A percentile compares a stretch with the other conserved stretches of the same genome.
Conservation (phyloP, 1,140 invertebrate species). For the Drosophila asahinai region DNA sequence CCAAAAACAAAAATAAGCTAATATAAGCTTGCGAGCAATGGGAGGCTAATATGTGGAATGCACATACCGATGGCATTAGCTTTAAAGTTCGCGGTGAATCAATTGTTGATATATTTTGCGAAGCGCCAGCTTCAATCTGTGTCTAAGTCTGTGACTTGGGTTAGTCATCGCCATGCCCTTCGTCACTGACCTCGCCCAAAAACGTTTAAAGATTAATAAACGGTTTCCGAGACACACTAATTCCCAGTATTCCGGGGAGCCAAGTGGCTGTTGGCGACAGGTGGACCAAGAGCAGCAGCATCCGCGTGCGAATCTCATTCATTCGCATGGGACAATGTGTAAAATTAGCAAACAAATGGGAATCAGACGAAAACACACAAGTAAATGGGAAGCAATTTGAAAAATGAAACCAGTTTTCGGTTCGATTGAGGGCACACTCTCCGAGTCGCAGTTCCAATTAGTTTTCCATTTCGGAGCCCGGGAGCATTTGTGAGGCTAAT, state of each 20-base stretch:
- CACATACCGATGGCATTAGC: slow-evolving; percentile 6
- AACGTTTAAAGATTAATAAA: slow-evolving; percentile 40
- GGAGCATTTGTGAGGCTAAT: slow-evolving; percentile 50
- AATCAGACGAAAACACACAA: slow-evolving; percentile 15
- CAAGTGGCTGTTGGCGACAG: slow-evolving; percentile 35
- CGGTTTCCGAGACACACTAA: slow-evolving; percentile 36
- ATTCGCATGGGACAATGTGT: slow-evolving; percentile 67
- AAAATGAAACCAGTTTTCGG: slow-evolving; percentile 56
- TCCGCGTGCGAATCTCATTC: slow-evolving; percentile 32
- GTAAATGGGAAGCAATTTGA: slow-evolving; percentile 24
- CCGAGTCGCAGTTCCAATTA: slow-evolving; percentile 58
- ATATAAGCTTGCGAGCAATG: not conserved
- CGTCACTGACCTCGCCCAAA: slow-evolving; percentile 68
- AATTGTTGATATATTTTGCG: slow-evolving; percentile 24
- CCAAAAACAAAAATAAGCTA: not conserved
- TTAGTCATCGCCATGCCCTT: slow-evolving; percentile 33
- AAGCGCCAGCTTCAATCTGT: slow-evolving; percentile 13
- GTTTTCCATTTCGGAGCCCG: slow-evolving; percentile 41
- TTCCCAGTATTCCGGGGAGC: slow-evolving; percentile 30
- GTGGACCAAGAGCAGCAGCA: slow-evolving; percentile 22
- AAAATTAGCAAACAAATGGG: slow-evolving; percentile 67
- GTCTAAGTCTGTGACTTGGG: slow-evolving; percentile 1
- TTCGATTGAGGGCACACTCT: slow-evolving; percentile 22
- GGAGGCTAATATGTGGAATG: not conserved
- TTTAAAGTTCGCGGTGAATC: slow-evolving; percentile 25